phyloP scores from a whole-genome alignment of 2,113 vertebrate genomes.

The Leucoraja erinaceus region DNA sequence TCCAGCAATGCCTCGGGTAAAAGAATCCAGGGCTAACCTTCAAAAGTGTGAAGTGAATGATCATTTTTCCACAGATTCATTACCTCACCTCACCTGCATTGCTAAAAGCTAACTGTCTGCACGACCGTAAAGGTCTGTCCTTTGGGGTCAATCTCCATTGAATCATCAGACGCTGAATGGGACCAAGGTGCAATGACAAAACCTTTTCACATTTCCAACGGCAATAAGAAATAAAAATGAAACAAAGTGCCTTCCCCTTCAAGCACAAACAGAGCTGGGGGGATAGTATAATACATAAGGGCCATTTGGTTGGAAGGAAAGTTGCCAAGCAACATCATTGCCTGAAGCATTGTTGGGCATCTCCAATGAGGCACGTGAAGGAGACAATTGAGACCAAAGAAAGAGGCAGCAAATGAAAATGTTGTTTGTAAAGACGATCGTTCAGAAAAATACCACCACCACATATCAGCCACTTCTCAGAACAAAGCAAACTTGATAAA shows the following conservation, averaged over 20 bases:
- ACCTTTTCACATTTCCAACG: neutral
- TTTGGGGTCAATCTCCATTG: neutral
- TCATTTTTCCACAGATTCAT: neutral
- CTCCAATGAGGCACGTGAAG: neutral
- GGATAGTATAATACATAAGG: neutral
- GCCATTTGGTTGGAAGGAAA: neutral
- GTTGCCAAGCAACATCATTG: slow-evolving; percentile 5
- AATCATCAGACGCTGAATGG: neutral
- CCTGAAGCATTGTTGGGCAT: neutral
- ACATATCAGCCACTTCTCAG: neutral
- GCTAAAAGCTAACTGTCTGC: neutral
- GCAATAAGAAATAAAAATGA: neutral
- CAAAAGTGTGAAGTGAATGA: neutral
- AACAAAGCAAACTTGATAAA: neutral
- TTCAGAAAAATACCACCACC: neutral
- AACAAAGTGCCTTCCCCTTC: neutral
- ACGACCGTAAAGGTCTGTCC: too few relatives aligned
- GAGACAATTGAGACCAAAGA: neutral
- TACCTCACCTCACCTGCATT: too few relatives aligned
- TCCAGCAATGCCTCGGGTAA: neutral
- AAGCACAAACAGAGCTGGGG: neutral
- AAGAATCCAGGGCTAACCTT: neutral
- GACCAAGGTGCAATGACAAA: too few relatives aligned
- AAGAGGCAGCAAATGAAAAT: neutral
- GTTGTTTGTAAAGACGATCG: neutral